Evolutionary conservation across 2,113 vertebrate genomes (phyloP), one percentile per base, ranked within the genome.

Genomic region (Cavia porcellus): DNA sequence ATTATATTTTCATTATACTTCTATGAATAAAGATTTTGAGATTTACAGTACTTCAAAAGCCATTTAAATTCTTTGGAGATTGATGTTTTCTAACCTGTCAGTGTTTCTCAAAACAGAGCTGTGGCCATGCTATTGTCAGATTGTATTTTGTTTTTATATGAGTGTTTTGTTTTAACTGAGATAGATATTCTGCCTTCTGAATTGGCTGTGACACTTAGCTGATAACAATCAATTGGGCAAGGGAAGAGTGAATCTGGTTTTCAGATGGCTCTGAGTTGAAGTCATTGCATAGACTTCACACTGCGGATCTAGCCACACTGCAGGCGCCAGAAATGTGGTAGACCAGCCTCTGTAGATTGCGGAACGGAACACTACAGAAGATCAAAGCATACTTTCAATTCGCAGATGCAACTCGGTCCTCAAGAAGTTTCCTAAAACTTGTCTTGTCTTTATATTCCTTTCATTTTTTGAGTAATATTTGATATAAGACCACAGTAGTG

Each of bases 21-120:
- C 25, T 80, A 20, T 74, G 75, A 96, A 77, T 86, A 93, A 64
- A 91, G 14, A 24, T 86, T 93, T 92, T 17, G 14, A 80, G 1
- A 90, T 83, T 50, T 30, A 50, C 14, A 32, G 14, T 89, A 64
- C 64, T 74, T 96, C 74, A 90, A 95, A 80, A 72, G n/a, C 35
- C 22, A 30, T 30, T 75, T 79, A 91, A 52, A 95, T 91, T 88
- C 8, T 86, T 83, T 86, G 70, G 25, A 93, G 70, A 88, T n/a
- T 62, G 19, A 57, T 38, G 3, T 84, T 92, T 24, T 2, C 35
- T 90, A 92, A 12, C 7, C 52, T 52, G 22, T 89, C 68, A 81
- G 20, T 55, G 7, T 61, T 42, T 94, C 95, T 92, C 15, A 25
- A 89, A 70, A 57, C 13, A 61, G 35, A 24, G 9, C 4, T 38